Conservation (phyloP, 1,140 invertebrate genomes). For the Anastatus disparis region DNA sequence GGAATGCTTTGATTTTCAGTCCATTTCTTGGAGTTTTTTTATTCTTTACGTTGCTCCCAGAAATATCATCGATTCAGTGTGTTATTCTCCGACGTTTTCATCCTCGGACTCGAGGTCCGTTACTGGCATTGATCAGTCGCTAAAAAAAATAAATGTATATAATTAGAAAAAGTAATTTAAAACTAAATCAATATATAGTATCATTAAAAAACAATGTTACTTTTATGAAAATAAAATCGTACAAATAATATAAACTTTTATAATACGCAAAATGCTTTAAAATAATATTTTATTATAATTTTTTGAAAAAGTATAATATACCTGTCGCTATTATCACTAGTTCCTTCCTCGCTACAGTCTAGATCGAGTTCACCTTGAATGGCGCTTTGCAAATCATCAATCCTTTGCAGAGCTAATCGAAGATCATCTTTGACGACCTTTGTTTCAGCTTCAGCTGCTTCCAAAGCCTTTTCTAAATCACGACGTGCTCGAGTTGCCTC, state of each 20-base stretch:
- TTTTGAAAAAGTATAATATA: slow-evolving; percentile 44
- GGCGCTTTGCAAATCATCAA: slow-evolving; percentile 86
- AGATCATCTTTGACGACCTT: slow-evolving; percentile 76
- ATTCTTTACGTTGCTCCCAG: slow-evolving; percentile 33
- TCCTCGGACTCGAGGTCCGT: slow-evolving; percentile 55
- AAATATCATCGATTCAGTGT: slow-evolving; percentile 6
- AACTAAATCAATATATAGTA: no score
- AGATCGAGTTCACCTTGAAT: slow-evolving; percentile 80
- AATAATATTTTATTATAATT: background rate
- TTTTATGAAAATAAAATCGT: no score
- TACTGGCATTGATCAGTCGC: slow-evolving; percentile 61
- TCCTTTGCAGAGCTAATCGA: slow-evolving; percentile 82
- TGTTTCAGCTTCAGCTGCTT: slow-evolving; percentile 74
- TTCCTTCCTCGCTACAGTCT: slow-evolving; percentile 69
- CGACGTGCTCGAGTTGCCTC: slow-evolving; percentile 77
- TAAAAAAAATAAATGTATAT: slow-evolving; percentile 41
- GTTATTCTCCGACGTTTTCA: slow-evolving; percentile 46
- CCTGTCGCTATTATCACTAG: slow-evolving; percentile 73
- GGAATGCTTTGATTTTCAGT: slow-evolving; percentile 39
- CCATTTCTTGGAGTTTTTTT: slow-evolving; percentile 28
- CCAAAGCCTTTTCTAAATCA: slow-evolving; percentile 77
- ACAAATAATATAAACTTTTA: no score
- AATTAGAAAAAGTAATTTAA: background rate
- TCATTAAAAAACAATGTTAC: no score
- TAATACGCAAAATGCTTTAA: no score